A percentile compares a stretch with the other conserved stretches of the same genome.
These are phyloP conservation scores for Tyrannus savana DNA, from an alignment of 2,113 vertebrate genomes.

Conservation along the genomic window DNA sequence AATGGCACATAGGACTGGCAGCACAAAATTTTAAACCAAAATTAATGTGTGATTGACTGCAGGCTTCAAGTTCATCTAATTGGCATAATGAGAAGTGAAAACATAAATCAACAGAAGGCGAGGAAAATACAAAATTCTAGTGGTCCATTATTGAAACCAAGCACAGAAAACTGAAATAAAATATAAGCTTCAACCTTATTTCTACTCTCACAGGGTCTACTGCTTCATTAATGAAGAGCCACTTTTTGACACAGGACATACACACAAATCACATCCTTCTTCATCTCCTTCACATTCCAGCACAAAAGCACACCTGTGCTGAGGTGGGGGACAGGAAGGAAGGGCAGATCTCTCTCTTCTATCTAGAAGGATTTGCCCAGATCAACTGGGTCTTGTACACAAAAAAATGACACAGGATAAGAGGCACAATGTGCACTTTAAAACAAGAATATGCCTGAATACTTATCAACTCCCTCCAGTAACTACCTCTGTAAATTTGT, in stretches of 20 bases:
- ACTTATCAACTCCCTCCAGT: background rate
- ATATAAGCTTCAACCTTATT: background rate
- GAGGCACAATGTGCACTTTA: background rate
- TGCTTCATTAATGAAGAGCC: background rate
- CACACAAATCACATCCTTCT: background rate
- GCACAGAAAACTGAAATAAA: background rate
- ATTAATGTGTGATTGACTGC: background rate
- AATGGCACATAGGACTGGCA: background rate
- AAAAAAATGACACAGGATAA: background rate
- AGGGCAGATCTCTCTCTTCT: background rate
- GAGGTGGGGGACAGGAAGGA: background rate
- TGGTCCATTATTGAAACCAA: background rate
- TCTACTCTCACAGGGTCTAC: background rate
- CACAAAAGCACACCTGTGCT: background rate
- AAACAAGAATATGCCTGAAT: background rate
- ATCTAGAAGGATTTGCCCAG: background rate
- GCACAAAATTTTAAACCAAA: background rate
- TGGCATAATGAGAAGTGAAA: background rate
- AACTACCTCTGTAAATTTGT: background rate
- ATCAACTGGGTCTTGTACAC: background rate
- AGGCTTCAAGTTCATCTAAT: background rate
- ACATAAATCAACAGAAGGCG: background rate
- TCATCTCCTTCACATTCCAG: background rate
- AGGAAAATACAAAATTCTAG: background rate
- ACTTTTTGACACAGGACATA: background rate